Evolutionary conservation across 2,797 vertebrate genomes (phyloP).

Genomic region (Bradypodion pumilum): DNA sequence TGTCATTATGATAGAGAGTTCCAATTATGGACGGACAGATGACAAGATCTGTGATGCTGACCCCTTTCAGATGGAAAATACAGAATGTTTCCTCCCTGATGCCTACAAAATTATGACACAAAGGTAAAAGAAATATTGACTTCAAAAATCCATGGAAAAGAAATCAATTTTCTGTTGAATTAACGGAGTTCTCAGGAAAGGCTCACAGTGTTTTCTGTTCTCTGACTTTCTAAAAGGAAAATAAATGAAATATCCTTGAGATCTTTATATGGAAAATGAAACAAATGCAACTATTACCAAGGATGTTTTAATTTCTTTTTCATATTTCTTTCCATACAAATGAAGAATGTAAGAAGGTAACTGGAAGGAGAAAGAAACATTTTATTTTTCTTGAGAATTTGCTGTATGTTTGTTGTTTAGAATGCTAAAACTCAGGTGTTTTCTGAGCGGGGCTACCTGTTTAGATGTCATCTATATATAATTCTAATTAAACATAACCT

Average conservation of each 20-base stretch:
- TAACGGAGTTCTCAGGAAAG: not conserved
- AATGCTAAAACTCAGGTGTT: slow-evolving; percentile 20
- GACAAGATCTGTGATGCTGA: slow-evolving; percentile 99
- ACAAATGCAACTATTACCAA: not conserved
- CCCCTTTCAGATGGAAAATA: slow-evolving; percentile 99
- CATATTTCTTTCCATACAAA: not conserved
- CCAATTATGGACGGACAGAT: slow-evolving; percentile 97
- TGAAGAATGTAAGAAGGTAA: slow-evolving; percentile 23
- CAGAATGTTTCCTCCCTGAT: slow-evolving; percentile 98
- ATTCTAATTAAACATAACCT: not conserved
- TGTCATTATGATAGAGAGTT: slow-evolving; percentile 98
- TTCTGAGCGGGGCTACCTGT: slow-evolving; percentile 7
- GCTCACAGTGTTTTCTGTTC: not conserved
- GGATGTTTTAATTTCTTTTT: accelerated
- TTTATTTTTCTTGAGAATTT: slow-evolving; percentile 10
- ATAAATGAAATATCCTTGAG: not conserved
- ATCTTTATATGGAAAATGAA: slow-evolving; percentile 13
- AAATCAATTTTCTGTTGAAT: not conserved
- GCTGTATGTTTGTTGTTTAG: slow-evolving; percentile 35
- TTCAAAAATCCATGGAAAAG: not conserved
- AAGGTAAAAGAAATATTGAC: slow-evolving; percentile 80
- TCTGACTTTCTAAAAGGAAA: not conserved
- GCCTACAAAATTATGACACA: slow-evolving; percentile 99
- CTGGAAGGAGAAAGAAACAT: slow-evolving; percentile 25
- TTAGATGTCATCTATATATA: slow-evolving; percentile 2